Evolutionary conservation across 2,113 vertebrate genomes (phyloP), one percentile per base, ranked within the genome.

Genomic region (Colius striatus): DNA sequence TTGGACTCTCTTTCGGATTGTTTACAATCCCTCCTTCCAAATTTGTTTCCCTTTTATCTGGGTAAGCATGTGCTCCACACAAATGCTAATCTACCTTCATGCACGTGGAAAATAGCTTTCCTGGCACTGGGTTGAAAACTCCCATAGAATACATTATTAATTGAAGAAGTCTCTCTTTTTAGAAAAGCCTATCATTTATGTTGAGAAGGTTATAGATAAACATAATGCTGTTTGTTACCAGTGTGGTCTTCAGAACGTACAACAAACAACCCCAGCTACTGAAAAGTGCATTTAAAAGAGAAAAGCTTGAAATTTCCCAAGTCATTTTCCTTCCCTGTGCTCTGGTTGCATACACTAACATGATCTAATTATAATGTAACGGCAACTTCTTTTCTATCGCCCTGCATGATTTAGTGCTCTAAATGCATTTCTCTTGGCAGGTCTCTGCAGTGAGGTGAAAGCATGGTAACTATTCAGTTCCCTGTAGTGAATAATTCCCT

Each of bases 41-140:
- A 94, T 97, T 96, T 95, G 89, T 96, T 97, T 97, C 92, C 58
- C 32, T 94, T 97, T 97, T 97, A 95, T 97, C 95, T 96, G 83
- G 74, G 91, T 86, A 90, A 94, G 93, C 96, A 88, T 84, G 96
- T 95, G 93, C 83, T 87, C 68, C 86, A 94, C 94, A 84, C 90
- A 96, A 96, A 73, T 68, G 86, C 93, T 95, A 92, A 96, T 97
- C 96, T 97, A 86, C 96, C 95, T 97, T 89, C 78, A 19, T 95
- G 91, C 90, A 93, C 90, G 88, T 88, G 93, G 93, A 96, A 94
- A 96, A 95, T 68, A 95, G 91, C 73, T 62, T 97, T 97, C 88
- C 34, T 77, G 94, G 89, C 80, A 77, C 50, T 38, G 94, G 86
- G 36, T 96, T 91, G 76, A 78, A 93, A 97, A 96, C 94, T 96